Evolutionary conservation across 2,113 vertebrate genomes (phyloP).

Genomic region (Epinephelus fuscoguttatus): DNA sequence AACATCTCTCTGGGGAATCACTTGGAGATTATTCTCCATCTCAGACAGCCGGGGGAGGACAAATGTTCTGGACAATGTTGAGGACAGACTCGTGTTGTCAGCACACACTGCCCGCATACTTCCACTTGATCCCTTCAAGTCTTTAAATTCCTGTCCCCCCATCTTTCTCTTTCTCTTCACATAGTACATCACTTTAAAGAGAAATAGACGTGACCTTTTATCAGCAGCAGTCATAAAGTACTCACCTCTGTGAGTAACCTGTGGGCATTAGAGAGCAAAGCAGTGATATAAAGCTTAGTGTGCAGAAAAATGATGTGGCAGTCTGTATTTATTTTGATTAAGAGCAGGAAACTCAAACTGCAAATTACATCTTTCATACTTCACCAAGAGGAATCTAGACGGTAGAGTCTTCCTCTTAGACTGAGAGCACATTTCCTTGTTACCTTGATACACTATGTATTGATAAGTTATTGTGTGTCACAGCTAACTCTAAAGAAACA

Average conservation of each 20-base stretch:
- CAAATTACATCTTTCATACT: neutral
- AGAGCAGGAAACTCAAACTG: neutral
- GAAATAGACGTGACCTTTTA: neutral
- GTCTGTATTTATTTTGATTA: neutral
- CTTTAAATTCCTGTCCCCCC: slow-evolving; percentile 18
- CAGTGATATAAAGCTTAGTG: neutral
- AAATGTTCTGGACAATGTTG: slow-evolving; percentile 10
- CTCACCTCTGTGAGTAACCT: neutral
- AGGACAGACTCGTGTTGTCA: slow-evolving; percentile 13
- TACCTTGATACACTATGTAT: neutral
- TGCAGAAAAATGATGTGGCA: neutral
- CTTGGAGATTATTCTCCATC: neutral
- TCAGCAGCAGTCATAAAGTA: neutral
- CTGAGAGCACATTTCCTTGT: neutral
- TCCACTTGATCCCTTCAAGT: neutral
- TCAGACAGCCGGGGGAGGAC: slow-evolving; percentile 3
- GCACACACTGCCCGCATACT: neutral
- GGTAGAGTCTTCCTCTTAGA: neutral
- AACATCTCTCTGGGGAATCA: slow-evolving; percentile 7
- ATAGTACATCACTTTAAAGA: slow-evolving; percentile 1
- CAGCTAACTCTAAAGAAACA: slow-evolving; percentile 66
- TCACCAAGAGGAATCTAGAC: neutral
- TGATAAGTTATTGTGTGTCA: slow-evolving; percentile 10
- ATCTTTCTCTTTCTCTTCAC: neutral
- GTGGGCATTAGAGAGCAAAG: neutral